Evolutionary conservation across 2,888 invertebrate species (phyloP).

Genomic region (Dolichomitus sp.): DNA sequence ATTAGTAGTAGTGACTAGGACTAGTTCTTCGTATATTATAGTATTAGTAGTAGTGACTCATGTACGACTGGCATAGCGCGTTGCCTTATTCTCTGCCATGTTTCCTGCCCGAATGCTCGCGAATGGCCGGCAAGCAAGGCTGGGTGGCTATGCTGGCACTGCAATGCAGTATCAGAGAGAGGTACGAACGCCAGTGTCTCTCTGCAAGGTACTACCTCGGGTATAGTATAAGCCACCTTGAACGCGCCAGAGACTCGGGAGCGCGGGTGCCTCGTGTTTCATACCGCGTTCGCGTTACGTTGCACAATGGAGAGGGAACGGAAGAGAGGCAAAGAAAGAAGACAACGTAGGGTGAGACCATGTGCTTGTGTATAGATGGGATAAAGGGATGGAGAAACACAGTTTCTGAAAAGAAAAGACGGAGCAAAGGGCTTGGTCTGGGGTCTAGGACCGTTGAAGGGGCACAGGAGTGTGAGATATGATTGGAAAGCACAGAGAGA

Average conservation of each 20-base stretch:
- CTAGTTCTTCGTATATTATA: too few species aligned
- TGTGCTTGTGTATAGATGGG: background rate
- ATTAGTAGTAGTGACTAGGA: slow-evolving; percentile 23
- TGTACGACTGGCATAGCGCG: slow-evolving; percentile 19
- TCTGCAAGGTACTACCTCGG: slow-evolving; percentile 30
- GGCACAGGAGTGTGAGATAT: slow-evolving; percentile 68
- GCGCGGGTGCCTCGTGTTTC: slow-evolving; percentile 49
- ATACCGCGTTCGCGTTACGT: slow-evolving; percentile 57
- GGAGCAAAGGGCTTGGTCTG: slow-evolving; percentile 11
- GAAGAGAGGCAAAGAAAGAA: slow-evolving; percentile 25
- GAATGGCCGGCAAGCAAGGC: slow-evolving; percentile 72
- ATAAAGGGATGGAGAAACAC: background rate
- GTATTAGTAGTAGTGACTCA: too few species aligned
- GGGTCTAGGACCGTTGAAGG: slow-evolving; percentile 67
- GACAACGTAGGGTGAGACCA: slow-evolving; percentile 23
- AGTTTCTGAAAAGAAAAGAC: slow-evolving; percentile 22
- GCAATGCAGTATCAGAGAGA: slow-evolving; percentile 81
- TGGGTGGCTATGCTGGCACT: slow-evolving; percentile 77
- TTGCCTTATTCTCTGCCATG: slow-evolving; percentile 52
- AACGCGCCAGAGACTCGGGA: slow-evolving; percentile 52
- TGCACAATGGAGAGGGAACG: slow-evolving; percentile 24
- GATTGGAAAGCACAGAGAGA: slow-evolving; percentile 44
- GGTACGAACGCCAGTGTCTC: slow-evolving; percentile 48
- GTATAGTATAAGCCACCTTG: slow-evolving; percentile 38
- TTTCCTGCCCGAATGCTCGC: slow-evolving; percentile 77